Evolutionary conservation across 2,797 vertebrate species (phyloP).

Genomic region (Anabacerthia variegaticeps): DNA sequence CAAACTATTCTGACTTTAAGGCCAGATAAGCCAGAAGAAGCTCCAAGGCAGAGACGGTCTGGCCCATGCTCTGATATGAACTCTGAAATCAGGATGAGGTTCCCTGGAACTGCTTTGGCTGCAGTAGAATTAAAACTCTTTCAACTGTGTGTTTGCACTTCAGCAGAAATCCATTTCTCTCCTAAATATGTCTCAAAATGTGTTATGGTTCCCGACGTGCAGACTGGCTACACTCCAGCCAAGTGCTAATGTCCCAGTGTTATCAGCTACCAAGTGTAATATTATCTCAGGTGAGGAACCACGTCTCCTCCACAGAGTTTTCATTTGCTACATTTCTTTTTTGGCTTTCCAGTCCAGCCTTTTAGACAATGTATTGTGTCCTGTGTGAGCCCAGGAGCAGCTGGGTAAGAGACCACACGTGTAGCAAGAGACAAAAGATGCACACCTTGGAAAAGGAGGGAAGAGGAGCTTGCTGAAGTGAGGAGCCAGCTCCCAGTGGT

Average conservation of each 20-base stretch:
- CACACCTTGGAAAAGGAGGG: neutral
- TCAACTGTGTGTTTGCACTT: neutral
- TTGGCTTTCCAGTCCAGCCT: neutral
- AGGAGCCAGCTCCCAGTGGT: rapidly evolving
- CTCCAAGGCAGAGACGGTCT: neutral
- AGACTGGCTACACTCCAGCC: neutral
- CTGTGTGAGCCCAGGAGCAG: neutral
- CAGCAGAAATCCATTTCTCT: neutral
- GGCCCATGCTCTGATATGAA: neutral
- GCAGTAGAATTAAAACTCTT: neutral
- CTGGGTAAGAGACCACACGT: rapidly evolving
- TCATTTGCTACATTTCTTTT: neutral
- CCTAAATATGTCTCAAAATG: neutral
- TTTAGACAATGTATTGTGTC: rapidly evolving
- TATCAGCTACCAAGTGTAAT: neutral
- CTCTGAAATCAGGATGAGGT: neutral
- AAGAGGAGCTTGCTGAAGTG: neutral
- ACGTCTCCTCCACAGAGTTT: neutral
- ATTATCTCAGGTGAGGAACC: neutral
- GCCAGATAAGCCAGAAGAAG: neutral
- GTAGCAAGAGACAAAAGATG: neutral
- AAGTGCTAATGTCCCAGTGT: neutral
- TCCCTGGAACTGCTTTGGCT: neutral
- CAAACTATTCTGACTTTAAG: neutral
- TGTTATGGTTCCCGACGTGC: neutral